Base-by-base conservation (phyloP, 2,797 vertebrate species). In the Falco biarmicus region DNA sequence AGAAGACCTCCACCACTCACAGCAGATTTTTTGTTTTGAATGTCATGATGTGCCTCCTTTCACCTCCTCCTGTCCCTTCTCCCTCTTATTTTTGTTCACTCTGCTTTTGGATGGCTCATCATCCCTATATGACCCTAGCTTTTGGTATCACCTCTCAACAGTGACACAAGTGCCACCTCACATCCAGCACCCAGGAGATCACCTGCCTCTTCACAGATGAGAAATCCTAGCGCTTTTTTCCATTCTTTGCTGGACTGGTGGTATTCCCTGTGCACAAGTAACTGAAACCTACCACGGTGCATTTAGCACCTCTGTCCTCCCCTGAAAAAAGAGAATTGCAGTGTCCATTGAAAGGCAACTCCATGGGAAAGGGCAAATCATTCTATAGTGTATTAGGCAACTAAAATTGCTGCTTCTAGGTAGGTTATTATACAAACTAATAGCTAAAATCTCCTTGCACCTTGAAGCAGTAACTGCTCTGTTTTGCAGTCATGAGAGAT, bases 211-310 rank as follows among this genome's bases (percentile, higher is more conserved):
- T 39, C 48, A 13, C 5, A 76, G 20, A 25, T 80, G 64, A 87
- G 45, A 69, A 68, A 37, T 39, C 48, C 16, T 7, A 26, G 24
- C 9, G 34, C 16, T 54, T 25, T 37, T 20, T 75, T 59, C 56
- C 77, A 39, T 16, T 60, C 41, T 89, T 80, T 50, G 29, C 5
- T 25, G 64, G 26, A n/a, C n/a, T 26, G 7, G 37, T 89, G 7
- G 37, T 89, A 26, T 2, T 70, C 28, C 4, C 1, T 0, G 0
- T 31, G 28, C 22, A 21, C 10, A 57, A 20, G 29, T 18, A 39
- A 34, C 4, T 39, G 41, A 69, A 65, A 86, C 16, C 5, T 43
- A 26, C 5, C 47, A n/a, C 10, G 6, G 17, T 54, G 24, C 2
- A 1, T 65, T 2, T 2, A 3, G 18, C 15, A 53, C 15, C 7